These are phyloP conservation scores for Solea senegalensis DNA, from an alignment of 2,113 vertebrate genomes.

Conservation along the genomic window DNA sequence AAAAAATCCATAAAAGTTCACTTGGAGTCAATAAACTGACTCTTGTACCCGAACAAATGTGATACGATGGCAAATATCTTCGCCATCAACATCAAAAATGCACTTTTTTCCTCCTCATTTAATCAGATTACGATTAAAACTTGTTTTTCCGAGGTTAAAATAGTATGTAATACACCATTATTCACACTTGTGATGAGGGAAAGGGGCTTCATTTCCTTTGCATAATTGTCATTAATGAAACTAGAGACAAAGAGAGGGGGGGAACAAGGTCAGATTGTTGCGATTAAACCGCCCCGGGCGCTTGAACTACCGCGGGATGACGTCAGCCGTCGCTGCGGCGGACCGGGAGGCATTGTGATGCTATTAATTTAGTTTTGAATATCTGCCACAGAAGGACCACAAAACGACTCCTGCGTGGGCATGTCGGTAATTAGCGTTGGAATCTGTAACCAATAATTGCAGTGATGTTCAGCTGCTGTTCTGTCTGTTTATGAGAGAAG, in stretches of 20 bases:
- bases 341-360: conserved; percentile 37
- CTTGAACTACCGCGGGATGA: conserved; percentile 35
- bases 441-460: conserved; percentile 61
- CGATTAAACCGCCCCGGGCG: conserved; percentile 60
- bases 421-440: conserved; percentile 73
- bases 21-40: too few species aligned
- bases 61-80: too few species aligned
- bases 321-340: conserved; percentile 42
- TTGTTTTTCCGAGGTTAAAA: conserved; percentile 63
- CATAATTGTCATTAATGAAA: conserved; percentile 59
- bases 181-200: conserved; percentile 22
- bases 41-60: too few species aligned
- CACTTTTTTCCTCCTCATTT: too few species aligned
- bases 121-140: conserved; percentile 51
- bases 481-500: conserved; percentile 32
- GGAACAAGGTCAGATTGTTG: conserved; percentile 59
- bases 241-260: conserved; percentile 14
- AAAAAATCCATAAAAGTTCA: too few species aligned
- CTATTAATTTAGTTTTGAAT: conserved; percentile 69
- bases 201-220: conserved; percentile 46
- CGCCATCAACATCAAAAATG: too few species aligned
- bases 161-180: conserved; percentile 34
- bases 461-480: conserved; percentile 51
- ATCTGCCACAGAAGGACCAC: conserved; percentile 51
- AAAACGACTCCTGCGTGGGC: conserved; percentile 31